phyloP scores from a whole-genome alignment of 1,140 invertebrate genomes.

The Eumeta japonica region DNA sequence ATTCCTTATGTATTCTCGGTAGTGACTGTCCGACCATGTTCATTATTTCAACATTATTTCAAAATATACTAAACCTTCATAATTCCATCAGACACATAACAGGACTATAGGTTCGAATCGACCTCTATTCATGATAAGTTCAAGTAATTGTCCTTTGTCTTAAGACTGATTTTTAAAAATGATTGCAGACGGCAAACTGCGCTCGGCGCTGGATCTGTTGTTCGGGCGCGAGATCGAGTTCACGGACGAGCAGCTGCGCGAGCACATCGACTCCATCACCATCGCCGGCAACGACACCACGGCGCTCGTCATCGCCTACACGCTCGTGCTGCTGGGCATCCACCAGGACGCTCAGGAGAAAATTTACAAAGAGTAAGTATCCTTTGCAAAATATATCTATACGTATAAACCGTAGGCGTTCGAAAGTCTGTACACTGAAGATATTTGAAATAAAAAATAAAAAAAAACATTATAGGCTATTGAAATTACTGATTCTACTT shows the following conservation, averaged over 20 bases:
- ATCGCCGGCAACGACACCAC: constrained; percentile 78
- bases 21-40: too few species aligned
- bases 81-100: too few species aligned
- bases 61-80: too few species aligned
- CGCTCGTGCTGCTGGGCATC: constrained; percentile 60
- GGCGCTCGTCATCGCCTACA: constrained; percentile 61
- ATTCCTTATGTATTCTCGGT: too few species aligned
- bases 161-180: too few species aligned
- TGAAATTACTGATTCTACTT: too few species aligned
- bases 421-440: neutral
- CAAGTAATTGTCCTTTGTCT: too few species aligned
- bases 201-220: constrained; percentile 22
- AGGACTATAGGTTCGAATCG: too few species aligned
- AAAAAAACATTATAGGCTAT: too few species aligned
- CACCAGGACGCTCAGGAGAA: constrained; percentile 63
- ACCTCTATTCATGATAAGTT: too few species aligned
- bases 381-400: neutral
- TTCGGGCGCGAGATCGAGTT: constrained; percentile 30
- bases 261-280: constrained; percentile 77
- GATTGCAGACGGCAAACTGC: neutral
- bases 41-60: too few species aligned
- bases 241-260: constrained; percentile 61
- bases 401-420: neutral
- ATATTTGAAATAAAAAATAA: neutral
- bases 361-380: constrained; percentile 39